Evolutionary conservation across 2,113 vertebrate species (phyloP).

Genomic region (Oxyruncus cristatus): DNA sequence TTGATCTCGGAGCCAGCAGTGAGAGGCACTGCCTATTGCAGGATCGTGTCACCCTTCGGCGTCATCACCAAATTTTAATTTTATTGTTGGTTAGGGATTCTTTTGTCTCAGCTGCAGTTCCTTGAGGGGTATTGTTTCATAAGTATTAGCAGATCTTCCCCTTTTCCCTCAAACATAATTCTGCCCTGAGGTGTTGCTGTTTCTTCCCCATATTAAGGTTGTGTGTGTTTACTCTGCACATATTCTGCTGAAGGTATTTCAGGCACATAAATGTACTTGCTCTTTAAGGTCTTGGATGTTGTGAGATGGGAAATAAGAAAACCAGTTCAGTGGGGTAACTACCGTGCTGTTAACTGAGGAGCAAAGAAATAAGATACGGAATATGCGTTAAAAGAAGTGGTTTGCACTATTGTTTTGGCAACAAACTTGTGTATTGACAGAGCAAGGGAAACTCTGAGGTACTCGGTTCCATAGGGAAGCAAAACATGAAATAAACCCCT

Average conservation of each 20-base stretch:
- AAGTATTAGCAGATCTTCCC: background rate
- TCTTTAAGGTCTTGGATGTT: background rate
- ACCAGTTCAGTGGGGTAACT: background rate
- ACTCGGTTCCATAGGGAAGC: background rate
- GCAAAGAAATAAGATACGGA: background rate
- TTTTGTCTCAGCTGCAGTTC: background rate
- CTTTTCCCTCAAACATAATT: background rate
- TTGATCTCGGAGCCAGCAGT: background rate
- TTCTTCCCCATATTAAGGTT: background rate
- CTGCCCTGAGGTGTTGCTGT: background rate
- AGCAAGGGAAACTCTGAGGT: background rate
- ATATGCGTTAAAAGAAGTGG: background rate
- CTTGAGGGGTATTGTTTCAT: conserved; percentile 4
- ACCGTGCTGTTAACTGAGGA: background rate
- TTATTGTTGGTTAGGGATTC: conserved; percentile 16
- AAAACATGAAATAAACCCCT: background rate
- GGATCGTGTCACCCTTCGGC: background rate
- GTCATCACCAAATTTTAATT: conserved; percentile 8
- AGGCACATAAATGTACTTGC: background rate
- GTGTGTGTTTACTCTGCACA: background rate
- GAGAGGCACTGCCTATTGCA: background rate
- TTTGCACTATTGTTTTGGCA: background rate
- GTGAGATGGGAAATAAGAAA: background rate
- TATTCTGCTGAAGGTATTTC: background rate
- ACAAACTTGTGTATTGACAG: background rate